Conservation (phyloP, 2,797 vertebrate species). For the Oreonectes daqikongensis region DNA sequence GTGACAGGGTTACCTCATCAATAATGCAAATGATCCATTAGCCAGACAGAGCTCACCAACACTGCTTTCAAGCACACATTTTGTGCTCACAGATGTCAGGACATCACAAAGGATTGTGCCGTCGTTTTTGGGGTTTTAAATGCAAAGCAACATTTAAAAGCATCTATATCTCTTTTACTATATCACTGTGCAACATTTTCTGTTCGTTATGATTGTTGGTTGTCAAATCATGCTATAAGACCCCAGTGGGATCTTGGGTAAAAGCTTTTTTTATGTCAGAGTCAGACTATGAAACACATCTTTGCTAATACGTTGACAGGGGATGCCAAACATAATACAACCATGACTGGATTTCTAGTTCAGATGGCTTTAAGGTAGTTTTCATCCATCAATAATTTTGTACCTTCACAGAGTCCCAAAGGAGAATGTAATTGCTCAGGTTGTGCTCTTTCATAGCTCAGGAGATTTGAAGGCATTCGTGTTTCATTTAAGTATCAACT, state of each 20-base stretch:
- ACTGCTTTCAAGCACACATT: constrained; percentile 43
- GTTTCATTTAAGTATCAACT: too few species aligned
- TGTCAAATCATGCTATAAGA: neutral
- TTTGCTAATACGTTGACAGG: neutral
- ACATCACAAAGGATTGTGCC: neutral
- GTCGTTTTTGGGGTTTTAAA: neutral
- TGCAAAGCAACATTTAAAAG: neutral
- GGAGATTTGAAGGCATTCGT: too few species aligned
- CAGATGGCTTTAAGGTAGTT: neutral
- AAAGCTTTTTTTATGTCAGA: neutral
- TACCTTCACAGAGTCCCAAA: too few species aligned
- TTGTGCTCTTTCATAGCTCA: too few species aligned
- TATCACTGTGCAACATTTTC: neutral
- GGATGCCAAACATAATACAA: neutral
- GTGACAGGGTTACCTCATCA: constrained; percentile 98
- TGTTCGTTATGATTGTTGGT: neutral
- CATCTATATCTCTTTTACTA: neutral
- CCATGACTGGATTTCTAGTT: neutral
- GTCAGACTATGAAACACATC: neutral
- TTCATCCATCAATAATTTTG: neutral
- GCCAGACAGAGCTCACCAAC: constrained; percentile 76
- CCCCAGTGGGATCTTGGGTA: neutral
- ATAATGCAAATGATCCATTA: constrained; percentile 98
- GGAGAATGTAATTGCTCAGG: too few species aligned
- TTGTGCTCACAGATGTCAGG: constrained; percentile 22